Base-by-base conservation (phyloP, 1,140 invertebrate species). In the Drosophila elegans region DNA sequence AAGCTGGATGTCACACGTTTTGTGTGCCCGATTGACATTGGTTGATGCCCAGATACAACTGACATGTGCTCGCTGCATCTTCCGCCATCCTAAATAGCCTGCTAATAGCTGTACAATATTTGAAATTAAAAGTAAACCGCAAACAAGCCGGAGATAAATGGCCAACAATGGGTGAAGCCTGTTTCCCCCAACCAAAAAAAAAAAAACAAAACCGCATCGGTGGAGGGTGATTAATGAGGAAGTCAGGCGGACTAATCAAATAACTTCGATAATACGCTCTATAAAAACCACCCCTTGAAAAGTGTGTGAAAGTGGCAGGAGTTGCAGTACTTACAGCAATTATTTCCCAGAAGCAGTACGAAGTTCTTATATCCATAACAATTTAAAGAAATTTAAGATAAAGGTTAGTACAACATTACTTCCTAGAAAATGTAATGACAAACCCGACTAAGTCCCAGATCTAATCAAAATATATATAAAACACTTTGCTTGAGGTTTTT, bases 41-140 rank as follows among this genome's bases (percentile, higher is more conserved):
- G 66, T 66, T 72, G 79, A 82, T 80, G 51, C 38, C 36, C 71
- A 73, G 82, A 85, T 85, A 48, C 3, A 62, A 12, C 61, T 76
- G 83, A 83, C 83, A 86, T 89, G 84, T 83, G 83, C 82, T 85
- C 54, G 68, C 46, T 62, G 59, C 60, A 51, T 51, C 44, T 66
- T 60, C 42, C 49, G 49, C 64, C 67, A 48, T 69, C 60, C 54
- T 61, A 83, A 86, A 88, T 77, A 72, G 75, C 46, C 67, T 89
- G 62, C 68, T 82, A 89, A 83, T 83, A 86, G 76, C 69, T 74
- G 59, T 71, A 69, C 55, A 69, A 53, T 64, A 61, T 76, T 79
- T 83, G 45, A 82, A 86, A 86, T 83, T 78, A 83, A 68, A 80
- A 73, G 75, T 56, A 79, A 86, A 83, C 83, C 82, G 56, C 83